phyloP scores from a whole-genome alignment of 2,113 vertebrate species.

The Turdus rufiventris region DNA sequence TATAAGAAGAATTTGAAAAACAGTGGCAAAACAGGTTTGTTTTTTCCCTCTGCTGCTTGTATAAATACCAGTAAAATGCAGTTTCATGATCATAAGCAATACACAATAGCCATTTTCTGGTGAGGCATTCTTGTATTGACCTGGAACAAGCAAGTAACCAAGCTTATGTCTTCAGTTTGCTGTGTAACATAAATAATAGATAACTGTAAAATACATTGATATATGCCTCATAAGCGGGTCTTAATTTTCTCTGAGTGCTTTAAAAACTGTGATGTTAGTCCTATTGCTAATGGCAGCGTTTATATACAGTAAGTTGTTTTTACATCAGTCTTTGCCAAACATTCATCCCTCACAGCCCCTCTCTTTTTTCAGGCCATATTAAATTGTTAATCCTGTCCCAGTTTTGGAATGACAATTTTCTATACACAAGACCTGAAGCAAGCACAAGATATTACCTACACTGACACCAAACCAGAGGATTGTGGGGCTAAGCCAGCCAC shows the following conservation, averaged over 20 bases:
- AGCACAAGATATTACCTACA: neutral
- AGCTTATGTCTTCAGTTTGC: neutral
- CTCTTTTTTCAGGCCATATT: neutral
- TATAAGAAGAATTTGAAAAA: neutral
- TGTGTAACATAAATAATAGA: neutral
- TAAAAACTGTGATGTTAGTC: neutral
- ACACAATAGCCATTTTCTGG: neutral
- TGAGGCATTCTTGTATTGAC: neutral
- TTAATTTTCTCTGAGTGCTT: neutral
- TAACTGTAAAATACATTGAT: neutral
- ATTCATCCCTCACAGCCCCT: neutral
- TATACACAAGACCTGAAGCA: neutral
- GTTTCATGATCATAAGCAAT: neutral
- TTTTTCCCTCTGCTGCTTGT: neutral
- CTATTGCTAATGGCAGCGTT: neutral
- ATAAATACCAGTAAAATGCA: neutral
- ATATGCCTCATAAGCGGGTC: neutral
- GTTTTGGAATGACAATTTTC: neutral
- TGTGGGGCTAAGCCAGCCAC: neutral
- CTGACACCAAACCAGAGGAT: neutral
- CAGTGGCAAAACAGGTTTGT: neutral
- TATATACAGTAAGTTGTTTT: neutral
- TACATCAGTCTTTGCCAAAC: neutral
- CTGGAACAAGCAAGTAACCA: neutral
- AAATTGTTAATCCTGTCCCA: neutral